Conservation (phyloP, 1,140 invertebrate genomes). For the Papilio dardanus region DNA sequence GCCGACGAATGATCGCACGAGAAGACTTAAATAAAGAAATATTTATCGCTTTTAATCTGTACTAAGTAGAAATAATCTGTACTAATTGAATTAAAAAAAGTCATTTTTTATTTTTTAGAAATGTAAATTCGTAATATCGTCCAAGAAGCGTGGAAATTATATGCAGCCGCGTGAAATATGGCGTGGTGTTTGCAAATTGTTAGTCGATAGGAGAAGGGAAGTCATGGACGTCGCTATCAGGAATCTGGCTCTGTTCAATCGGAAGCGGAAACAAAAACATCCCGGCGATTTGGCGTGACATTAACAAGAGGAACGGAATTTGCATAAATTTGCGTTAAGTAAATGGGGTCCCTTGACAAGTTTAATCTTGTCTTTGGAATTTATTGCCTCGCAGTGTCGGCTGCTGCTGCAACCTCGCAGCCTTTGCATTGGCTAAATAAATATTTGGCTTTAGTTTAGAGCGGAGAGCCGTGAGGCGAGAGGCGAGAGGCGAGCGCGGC, state of each 20-base stretch:
- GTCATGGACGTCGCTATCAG: conserved; percentile 42
- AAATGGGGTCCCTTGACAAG: conserved; percentile 79
- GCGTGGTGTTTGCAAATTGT: conserved; percentile 9
- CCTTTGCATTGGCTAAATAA: conserved; percentile 71
- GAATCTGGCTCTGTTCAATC: conserved; percentile 44
- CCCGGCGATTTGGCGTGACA: conserved; percentile 61
- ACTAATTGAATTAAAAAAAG: background rate
- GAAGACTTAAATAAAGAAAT: background rate
- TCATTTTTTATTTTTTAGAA: background rate
- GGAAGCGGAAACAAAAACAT: conserved; percentile 65
- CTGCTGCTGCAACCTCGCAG: conserved; percentile 62
- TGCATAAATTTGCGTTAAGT: conserved; percentile 82
- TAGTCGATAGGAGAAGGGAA: conserved; percentile 39
- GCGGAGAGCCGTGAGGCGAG: conserved; percentile 38
- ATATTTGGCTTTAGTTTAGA: conserved; percentile 66
- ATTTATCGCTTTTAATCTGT: background rate
- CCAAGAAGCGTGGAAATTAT: background rate
- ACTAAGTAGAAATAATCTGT: background rate
- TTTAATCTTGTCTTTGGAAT: conserved; percentile 81
- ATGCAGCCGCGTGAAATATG: too few species aligned
- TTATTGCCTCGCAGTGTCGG: conserved; percentile 69
- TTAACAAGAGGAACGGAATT: conserved; percentile 70
- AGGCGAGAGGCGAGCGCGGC: background rate
- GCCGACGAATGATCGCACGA: background rate
- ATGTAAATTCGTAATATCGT: background rate